Percentiles rank a stretch among this genome's conserved stretches.
phyloP scores from a whole-genome alignment of 2,888 invertebrate species.

The Colletes collaris region DNA sequence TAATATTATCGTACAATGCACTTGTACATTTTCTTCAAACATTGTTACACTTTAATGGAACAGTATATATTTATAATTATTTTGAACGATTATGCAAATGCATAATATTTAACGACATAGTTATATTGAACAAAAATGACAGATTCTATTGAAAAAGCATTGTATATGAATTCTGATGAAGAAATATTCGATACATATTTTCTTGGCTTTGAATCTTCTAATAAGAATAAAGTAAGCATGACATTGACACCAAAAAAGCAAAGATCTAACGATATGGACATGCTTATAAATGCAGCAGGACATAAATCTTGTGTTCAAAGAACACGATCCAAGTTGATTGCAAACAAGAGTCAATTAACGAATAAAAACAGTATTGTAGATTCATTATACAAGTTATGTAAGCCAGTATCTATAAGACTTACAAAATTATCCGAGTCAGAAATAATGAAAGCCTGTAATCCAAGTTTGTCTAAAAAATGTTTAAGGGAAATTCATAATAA shows the following conservation, averaged over 20 bases:
- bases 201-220: too few species aligned
- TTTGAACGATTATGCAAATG: background rate
- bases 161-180: background rate
- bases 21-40: background rate
- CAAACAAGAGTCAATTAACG: background rate
- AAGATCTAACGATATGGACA: background rate
- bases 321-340: background rate
- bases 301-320: background rate
- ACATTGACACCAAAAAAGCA: background rate
- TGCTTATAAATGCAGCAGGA: too few species aligned
- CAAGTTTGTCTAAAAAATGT: background rate
- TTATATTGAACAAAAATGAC: conserved; percentile 20
- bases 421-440: conserved; percentile 12
- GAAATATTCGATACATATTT: background rate
- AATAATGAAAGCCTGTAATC: too few species aligned
- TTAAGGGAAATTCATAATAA: background rate
- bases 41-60: background rate
- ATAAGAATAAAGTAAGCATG: background rate
- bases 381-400: background rate
- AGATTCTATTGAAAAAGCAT: background rate
- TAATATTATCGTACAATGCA: background rate
- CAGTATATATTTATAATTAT: background rate
- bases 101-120: background rate
- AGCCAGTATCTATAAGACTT: conserved; percentile 36
- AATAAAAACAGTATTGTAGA: background rate